Conservation (phyloP, 2,113 vertebrate species). For the Boulengeromyrus knoepffleri region DNA sequence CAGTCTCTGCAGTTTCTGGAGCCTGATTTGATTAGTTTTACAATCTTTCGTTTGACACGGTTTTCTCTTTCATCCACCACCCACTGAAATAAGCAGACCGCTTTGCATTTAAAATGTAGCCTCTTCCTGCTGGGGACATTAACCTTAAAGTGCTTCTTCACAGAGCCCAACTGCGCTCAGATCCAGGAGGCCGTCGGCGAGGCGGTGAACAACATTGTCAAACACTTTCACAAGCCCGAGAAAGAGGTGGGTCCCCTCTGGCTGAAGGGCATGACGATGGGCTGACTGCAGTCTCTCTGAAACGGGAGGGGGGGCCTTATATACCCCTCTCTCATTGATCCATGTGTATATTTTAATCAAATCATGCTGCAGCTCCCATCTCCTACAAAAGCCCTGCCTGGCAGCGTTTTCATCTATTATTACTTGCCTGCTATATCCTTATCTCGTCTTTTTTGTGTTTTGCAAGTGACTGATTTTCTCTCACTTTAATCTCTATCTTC, state of each 20-base stretch:
- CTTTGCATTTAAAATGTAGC: neutral
- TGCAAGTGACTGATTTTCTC: no score
- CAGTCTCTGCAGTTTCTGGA: neutral
- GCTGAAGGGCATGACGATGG: no score
- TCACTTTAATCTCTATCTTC: no score
- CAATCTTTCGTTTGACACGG: neutral
- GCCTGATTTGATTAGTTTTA: neutral
- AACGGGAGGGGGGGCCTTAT: neutral
- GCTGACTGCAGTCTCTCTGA: neutral
- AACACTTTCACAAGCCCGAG: conserved; percentile 96
- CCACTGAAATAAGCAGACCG: neutral
- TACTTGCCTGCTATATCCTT: no score
- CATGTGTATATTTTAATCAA: neutral
- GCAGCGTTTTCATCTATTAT: neutral
- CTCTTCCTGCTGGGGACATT: neutral
- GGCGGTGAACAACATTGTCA: conserved; percentile 91
- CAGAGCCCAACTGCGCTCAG: conserved; percentile 80
- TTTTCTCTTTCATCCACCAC: neutral
- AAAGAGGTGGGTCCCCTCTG: conserved; percentile 75
- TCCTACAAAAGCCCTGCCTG: neutral
- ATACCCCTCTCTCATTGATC: neutral
- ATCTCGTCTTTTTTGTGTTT: no score
- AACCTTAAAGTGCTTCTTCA: conserved; percentile 30
- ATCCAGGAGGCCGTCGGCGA: conserved; percentile 94
- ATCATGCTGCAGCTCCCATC: neutral